These are phyloP conservation scores for Platichthys stellatus DNA, from an alignment of 2,113 vertebrate genomes.

Conservation along the genomic window DNA sequence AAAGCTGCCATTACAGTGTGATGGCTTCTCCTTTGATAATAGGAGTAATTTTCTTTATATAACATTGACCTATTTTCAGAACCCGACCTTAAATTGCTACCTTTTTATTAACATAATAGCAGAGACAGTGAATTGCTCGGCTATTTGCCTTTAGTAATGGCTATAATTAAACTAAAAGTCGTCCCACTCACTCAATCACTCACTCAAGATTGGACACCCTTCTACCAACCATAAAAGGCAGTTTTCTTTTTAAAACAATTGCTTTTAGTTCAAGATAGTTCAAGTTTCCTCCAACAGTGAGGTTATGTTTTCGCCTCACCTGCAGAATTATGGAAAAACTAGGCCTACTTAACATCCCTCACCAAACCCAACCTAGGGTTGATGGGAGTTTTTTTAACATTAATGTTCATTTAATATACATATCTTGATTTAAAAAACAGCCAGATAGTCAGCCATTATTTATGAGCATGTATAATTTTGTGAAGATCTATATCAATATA, in stretches of 20 bases:
- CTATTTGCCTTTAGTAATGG: background rate
- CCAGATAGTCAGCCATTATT: no score
- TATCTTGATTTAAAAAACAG: no score
- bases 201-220: background rate
- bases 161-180: background rate
- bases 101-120: conserved; percentile 3
- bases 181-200: background rate
- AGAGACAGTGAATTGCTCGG: background rate
- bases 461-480: no score
- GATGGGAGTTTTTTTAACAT: no score
- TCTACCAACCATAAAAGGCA: background rate
- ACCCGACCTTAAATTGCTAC: background rate
- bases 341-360: no score
- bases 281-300: no score
- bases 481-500: no score
- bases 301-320: no score
- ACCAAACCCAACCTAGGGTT: no score
- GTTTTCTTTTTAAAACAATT: background rate
- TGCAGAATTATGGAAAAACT: no score
- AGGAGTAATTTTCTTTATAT: background rate
- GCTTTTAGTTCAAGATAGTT: no score
- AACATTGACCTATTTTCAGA: conserved; percentile 2
- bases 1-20: background rate
- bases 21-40: background rate
- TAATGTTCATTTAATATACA: no score